Evolutionary conservation across 2,113 vertebrate genomes (phyloP), one percentile per base, ranked within the genome.

Genomic region (Ptilorrhoa leucosticta): DNA sequence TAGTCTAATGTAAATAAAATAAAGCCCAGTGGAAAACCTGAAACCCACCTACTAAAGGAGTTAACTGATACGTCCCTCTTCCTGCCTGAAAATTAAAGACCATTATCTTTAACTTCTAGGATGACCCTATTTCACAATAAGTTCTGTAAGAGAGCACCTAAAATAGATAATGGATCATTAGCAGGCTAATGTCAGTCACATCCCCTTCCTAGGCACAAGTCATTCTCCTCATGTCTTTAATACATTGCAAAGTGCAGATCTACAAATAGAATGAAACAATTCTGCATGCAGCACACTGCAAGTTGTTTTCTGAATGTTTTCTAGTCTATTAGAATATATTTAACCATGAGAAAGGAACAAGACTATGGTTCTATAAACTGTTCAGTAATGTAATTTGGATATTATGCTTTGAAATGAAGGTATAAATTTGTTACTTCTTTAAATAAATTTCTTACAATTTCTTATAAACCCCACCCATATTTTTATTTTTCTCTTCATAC

Each of bases 391-490:
- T 72, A 64, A 94, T 92, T 91, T 92, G 83, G 88, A 73, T 95
- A 60, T 83, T 97, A 96, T 27, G 84, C 80, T 97, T 96, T 94
- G 94, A 95, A 96, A 97, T 91, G 39, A 97, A 97, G 87, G 83
- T 97, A 98, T 95, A 94, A 97, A 97, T 94, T 83, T 83, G 68
- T 88, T 93, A 87, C 54, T 60, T 92, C 58, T 94, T 95, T 93
- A 96, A 87, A 92, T 86, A 84, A 93, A 87, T 90, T 58, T 73
- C 86, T 93, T 92, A 97, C 16, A 93, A 77, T 92, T 70, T 72
- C 87, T 93, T 96, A 97, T 65, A 97, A 97, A 97, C 93, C 79
- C 93, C 95, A 80, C 91, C 96, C 82, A 1, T 35, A 50, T 83
- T 94, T 96, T 90, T 94, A 60, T 92, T 83, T 97, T 90, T 95